Evolutionary conservation across 2,888 invertebrate genomes (phyloP).

Genomic region (Sepiola atlantica): DNA sequence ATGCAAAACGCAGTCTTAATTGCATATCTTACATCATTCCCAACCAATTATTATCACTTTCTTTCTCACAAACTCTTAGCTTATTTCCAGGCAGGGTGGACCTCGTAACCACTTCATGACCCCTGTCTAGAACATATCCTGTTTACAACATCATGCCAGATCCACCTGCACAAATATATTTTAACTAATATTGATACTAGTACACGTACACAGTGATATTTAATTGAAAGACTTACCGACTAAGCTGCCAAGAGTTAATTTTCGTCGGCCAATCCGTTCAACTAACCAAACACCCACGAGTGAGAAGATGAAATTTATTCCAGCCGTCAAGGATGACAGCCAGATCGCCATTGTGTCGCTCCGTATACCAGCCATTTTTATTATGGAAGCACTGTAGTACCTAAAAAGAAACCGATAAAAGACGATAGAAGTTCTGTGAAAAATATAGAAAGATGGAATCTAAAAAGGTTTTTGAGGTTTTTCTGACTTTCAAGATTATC

Average conservation of each 20-base stretch:
- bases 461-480: no score
- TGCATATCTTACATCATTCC: no score
- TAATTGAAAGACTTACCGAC: conserved; percentile 65
- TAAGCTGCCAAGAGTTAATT: conserved; percentile 66
- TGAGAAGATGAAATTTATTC: conserved; percentile 76
- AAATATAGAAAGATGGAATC: no score
- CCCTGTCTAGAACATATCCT: no score
- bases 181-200: not conserved
- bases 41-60: no score
- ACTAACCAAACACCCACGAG: conserved; percentile 76
- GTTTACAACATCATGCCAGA: no score
- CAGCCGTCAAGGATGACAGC: conserved; percentile 75
- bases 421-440: not conserved
- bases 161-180: not conserved
- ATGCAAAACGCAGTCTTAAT: no score
- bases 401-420: conserved; percentile 61
- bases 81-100: no score
- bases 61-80: no score
- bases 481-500: no score
- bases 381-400: conserved; percentile 78
- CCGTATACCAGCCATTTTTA: conserved; percentile 75
- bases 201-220: not conserved
- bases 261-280: conserved; percentile 76
- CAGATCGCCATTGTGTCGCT: conserved; percentile 76
- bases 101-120: no score